Conservation (phyloP, 2,797 vertebrate genomes). For the Carcharodon carcharias region DNA sequence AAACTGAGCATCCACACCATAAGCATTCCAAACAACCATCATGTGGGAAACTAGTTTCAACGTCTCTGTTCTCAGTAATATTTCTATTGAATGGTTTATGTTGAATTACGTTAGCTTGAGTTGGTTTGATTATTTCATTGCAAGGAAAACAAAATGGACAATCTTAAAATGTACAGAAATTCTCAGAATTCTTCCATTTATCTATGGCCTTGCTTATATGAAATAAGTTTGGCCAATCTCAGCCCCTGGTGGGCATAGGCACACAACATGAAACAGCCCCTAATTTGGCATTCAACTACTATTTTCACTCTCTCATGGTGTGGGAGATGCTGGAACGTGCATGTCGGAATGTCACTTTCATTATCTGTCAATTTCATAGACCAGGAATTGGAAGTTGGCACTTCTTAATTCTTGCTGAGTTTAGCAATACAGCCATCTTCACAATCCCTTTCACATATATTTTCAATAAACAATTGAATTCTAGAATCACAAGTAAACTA, state of each 20-base stretch:
- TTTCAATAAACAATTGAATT: neutral
- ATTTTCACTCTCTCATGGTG: neutral
- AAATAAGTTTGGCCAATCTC: neutral
- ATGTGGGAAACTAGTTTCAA: neutral
- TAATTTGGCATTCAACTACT: neutral
- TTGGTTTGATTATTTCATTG: neutral
- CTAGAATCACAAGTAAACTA: neutral
- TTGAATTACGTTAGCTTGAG: neutral
- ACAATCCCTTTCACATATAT: neutral
- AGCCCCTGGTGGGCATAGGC: neutral
- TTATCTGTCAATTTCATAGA: neutral
- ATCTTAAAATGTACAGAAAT: neutral
- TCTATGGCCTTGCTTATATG: neutral
- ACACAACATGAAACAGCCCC: neutral
- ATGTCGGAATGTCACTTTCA: neutral
- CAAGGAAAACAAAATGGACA: neutral
- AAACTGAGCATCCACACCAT: neutral
- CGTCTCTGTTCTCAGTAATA: neutral
- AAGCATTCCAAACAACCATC: neutral
- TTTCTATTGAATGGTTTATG: neutral
- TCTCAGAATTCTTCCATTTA: neutral
- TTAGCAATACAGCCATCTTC: neutral
- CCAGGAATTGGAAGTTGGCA: neutral
- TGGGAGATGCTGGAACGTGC: neutral
- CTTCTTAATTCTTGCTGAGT: neutral